These are phyloP conservation scores for Grantiella picta DNA, from an alignment of 2,113 vertebrate genomes.

Conservation along the genomic window DNA sequence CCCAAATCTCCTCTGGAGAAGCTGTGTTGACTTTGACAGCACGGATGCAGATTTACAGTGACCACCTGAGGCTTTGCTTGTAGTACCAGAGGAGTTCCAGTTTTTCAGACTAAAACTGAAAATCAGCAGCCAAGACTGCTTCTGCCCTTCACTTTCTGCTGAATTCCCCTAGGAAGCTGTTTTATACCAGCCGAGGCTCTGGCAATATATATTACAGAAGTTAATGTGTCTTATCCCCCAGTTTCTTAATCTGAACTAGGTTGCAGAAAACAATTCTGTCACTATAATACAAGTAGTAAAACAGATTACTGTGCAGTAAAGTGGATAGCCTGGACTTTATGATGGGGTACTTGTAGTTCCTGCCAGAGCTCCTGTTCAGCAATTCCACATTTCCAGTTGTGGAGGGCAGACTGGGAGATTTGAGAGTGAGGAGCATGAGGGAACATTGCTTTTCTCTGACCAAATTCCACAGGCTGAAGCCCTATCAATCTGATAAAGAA, in stretches of 20 bases:
- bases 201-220: constrained; percentile 40
- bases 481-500: not conserved
- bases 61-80: constrained; percentile 14
- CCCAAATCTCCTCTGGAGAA: not conserved
- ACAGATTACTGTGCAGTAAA: constrained; percentile 56
- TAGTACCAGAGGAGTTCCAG: not conserved
- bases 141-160: not conserved
- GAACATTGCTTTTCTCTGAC: not conserved
- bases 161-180: constrained; percentile 4
- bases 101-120: not conserved
- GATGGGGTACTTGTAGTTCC: not conserved
- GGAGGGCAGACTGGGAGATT: not conserved
- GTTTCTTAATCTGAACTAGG: constrained; percentile 52
- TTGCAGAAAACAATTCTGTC: constrained; percentile 53
- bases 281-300: constrained; percentile 42
- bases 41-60: not conserved
- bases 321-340: constrained; percentile 19
- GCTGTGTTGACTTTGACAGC: constrained; percentile 13
- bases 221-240: constrained; percentile 37
- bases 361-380: not conserved
- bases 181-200: not conserved
- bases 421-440: not conserved
- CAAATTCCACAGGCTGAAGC: not conserved
- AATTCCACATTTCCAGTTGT: not conserved
- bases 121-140: not conserved